Evolutionary conservation across 1,140 invertebrate species (phyloP).

Genomic region (Phocides pigmalion): DNA sequence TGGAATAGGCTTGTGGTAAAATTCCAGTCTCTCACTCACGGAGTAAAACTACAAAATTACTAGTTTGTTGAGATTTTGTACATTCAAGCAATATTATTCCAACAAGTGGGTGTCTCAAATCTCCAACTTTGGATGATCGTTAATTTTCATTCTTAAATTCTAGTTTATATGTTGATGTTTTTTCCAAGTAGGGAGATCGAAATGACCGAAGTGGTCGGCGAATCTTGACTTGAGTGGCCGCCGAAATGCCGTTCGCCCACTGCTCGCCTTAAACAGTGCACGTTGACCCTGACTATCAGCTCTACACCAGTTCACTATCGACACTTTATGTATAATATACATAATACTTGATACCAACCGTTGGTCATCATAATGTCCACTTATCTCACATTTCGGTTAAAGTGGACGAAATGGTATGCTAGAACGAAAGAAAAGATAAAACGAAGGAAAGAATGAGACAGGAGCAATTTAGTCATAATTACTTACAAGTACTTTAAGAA

Average conservation of each 20-base stretch:
- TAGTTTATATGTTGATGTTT: slow-evolving; percentile 41
- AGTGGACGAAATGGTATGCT: no score
- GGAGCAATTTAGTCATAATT: no score
- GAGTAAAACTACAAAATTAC: no score
- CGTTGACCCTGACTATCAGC: slow-evolving; percentile 49
- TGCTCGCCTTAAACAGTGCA: slow-evolving; percentile 43
- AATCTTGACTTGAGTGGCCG: slow-evolving; percentile 42
- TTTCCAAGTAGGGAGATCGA: slow-evolving; percentile 51
- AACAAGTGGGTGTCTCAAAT: slow-evolving; percentile 3
- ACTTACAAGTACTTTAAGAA: no score
- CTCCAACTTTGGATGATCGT: not conserved
- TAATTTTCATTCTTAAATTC: slow-evolving; percentile 34
- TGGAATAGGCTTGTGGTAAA: no score
- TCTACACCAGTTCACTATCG: not conserved
- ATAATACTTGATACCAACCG: no score
- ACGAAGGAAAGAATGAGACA: no score
- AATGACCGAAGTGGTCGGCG: slow-evolving; percentile 57
- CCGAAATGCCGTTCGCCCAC: slow-evolving; percentile 72
- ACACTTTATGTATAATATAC: not conserved
- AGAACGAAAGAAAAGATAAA: no score
- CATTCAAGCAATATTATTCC: not conserved
- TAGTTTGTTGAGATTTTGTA: no score
- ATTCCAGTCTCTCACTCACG: no score
- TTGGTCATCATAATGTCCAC: no score
- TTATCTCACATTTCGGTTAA: no score